phyloP scores from a whole-genome alignment of 1,140 invertebrate species.

The Lepidotrigona ventralis region DNA sequence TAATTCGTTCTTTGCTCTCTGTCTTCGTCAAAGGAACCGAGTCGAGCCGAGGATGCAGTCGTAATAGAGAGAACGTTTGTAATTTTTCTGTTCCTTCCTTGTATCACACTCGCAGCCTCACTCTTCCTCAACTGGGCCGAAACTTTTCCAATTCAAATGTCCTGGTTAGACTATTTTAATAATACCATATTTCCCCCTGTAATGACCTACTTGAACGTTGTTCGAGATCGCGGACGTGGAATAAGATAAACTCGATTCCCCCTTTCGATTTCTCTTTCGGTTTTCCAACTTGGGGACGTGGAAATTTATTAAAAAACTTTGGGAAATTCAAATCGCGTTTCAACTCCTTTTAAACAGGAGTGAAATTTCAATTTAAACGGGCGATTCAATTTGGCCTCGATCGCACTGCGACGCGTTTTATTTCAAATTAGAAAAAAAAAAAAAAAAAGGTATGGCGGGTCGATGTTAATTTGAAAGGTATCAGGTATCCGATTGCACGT shows the following conservation, averaged over 20 bases:
- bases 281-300: neutral
- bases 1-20: neutral
- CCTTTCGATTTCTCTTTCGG: neutral
- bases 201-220: neutral
- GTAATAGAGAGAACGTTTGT: neutral
- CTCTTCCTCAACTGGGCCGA: neutral
- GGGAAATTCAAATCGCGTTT: neutral
- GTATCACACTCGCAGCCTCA: neutral
- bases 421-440: neutral
- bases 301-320: neutral
- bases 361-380: neutral
- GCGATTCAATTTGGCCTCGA: neutral
- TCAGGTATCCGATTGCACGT: no score
- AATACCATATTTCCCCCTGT: neutral
- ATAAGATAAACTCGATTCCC: neutral
- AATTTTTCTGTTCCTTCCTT: neutral
- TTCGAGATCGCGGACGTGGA: neutral
- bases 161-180: neutral
- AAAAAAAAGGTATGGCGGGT: neutral
- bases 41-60: neutral
- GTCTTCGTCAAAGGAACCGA: neutral
- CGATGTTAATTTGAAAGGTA: neutral
- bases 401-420: neutral
- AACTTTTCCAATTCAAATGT: slow-evolving; percentile 17
- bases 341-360: neutral